Conservation (phyloP, 2,113 vertebrate species). For the Toxotes jaculatrix region DNA sequence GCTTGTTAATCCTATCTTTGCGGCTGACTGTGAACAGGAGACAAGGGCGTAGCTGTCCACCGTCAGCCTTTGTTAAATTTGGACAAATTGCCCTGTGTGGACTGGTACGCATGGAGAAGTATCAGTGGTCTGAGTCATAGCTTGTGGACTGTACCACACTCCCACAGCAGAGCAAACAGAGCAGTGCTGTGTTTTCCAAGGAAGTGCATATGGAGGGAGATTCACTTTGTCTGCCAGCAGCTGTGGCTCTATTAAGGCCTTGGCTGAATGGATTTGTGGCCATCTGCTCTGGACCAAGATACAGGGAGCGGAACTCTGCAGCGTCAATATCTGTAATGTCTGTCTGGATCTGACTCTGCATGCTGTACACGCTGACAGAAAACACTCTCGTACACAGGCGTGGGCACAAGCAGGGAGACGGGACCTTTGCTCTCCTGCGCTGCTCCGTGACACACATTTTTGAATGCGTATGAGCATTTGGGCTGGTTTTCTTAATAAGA, state of each 20-base stretch:
- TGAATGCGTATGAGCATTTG: neutral
- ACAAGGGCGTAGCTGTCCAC: conserved; percentile 9
- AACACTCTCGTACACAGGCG: conserved; percentile 18
- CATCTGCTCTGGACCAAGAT: conserved; percentile 80
- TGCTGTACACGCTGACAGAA: conserved; percentile 32
- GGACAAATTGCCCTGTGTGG: conserved; percentile 48
- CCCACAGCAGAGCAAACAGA: conserved; percentile 59
- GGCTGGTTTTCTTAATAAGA: neutral
- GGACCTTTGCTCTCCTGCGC: neutral
- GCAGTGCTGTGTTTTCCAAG: conserved; percentile 61
- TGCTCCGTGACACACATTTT: neutral
- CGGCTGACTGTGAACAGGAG: neutral
- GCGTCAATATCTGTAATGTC: conserved; percentile 59
- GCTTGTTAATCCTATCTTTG: conserved; percentile 30
- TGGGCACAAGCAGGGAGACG: neutral
- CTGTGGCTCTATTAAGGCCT: conserved; percentile 81
- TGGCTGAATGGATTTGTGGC: conserved; percentile 69
- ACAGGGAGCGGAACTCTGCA: conserved; percentile 56
- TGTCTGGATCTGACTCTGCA: conserved; percentile 53
- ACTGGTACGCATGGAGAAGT: neutral
- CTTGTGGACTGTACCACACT: conserved; percentile 47
- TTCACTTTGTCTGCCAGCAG: conserved; percentile 83
- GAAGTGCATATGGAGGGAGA: conserved; percentile 81
- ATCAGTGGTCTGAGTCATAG: conserved; percentile 49
- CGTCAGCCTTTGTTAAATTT: conserved; percentile 36